Conservation (phyloP, 2,888 invertebrate species). For the Congeria kusceri region DNA sequence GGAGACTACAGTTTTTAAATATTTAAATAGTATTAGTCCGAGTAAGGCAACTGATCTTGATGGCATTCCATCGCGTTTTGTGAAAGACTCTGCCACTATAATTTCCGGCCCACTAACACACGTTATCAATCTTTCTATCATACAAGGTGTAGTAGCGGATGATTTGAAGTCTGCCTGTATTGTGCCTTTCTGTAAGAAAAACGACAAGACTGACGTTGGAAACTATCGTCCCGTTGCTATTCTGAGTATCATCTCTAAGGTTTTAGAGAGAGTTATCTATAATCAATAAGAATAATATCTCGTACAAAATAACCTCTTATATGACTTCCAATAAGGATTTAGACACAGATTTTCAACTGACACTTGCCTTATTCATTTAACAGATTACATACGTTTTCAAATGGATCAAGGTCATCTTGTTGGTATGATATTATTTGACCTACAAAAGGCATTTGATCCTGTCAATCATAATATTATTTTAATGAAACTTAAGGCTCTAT, state of each 20-base stretch:
- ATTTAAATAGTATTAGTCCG: constrained; percentile 3
- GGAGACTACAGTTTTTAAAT: neutral
- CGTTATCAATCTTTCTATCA: neutral
- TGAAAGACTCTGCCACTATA: constrained; percentile 4
- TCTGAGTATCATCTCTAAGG: too few relatives aligned
- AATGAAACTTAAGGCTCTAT: too few relatives aligned
- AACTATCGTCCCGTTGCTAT: constrained; percentile 11
- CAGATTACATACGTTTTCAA: constrained; percentile 8
- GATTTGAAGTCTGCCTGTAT: constrained; percentile 21
- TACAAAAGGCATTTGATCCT: neutral
- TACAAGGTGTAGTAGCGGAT: constrained; percentile 16
- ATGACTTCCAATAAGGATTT: neutral
- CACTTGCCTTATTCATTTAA: constrained; percentile 7
- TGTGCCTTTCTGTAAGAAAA: constrained; percentile 32
- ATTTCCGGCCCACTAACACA: constrained; percentile 5
- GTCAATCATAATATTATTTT: too few relatives aligned
- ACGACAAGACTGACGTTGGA: constrained; percentile 7
- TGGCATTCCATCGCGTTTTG: constrained; percentile 11
- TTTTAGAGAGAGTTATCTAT: too few relatives aligned
- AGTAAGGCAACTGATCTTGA: constrained; percentile 14
- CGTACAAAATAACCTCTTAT: neutral
- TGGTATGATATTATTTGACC: constrained; percentile 15
- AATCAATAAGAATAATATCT: neutral
- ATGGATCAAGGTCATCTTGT: constrained; percentile 12
- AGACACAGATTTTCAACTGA: neutral